These are phyloP conservation scores for Scophthalmus maximus DNA, from an alignment of 2,113 vertebrate genomes.

Conservation along the genomic window DNA sequence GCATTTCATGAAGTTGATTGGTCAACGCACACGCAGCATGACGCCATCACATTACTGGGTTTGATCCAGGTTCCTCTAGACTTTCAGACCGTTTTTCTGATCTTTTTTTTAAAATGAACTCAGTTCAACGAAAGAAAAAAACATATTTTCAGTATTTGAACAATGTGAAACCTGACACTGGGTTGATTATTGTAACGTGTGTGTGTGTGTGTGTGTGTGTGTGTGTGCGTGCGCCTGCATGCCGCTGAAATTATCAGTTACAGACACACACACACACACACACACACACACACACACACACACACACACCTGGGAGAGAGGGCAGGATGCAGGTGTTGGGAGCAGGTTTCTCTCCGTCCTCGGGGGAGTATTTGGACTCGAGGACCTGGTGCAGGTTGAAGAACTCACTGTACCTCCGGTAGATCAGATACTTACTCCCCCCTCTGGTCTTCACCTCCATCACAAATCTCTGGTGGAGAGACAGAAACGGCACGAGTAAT, in stretches of 20 bases:
- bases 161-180: conserved; percentile 24
- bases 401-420: conserved; percentile 92
- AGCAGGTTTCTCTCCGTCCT: conserved; percentile 64
- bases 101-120: too few relatives aligned
- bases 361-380: conserved; percentile 87
- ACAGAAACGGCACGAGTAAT: too few relatives aligned
- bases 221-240: too few relatives aligned
- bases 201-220: background rate
- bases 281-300: background rate
- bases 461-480: conserved; percentile 86
- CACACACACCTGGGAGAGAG: conserved; percentile 86
- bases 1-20: background rate
- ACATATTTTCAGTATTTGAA: background rate
- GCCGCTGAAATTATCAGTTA: too few relatives aligned
- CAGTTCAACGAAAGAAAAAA: background rate
- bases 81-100: too few relatives aligned
- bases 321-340: conserved; percentile 86
- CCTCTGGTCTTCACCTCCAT: conserved; percentile 96
- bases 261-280: too few relatives aligned
- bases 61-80: too few relatives aligned
- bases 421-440: conserved; percentile 92
- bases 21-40: background rate
- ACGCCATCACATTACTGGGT: too few relatives aligned
- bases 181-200: background rate
- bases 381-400: conserved; percentile 87